phyloP scores from a whole-genome alignment of 2,113 vertebrate species.

The Tachysurus fulvidraco region DNA sequence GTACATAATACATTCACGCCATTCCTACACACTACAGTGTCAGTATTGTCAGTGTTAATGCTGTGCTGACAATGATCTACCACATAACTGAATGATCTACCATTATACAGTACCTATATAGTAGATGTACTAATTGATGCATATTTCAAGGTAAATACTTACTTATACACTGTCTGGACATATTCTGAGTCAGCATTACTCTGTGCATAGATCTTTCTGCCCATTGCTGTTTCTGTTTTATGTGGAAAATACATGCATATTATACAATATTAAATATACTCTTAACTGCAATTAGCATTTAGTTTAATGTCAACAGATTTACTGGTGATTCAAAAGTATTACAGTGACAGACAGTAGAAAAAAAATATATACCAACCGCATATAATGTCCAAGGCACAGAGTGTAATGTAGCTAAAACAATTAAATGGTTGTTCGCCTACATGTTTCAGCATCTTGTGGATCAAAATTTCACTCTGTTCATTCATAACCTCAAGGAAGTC shows the following conservation, averaged over 20 bases:
- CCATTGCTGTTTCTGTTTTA: conserved; percentile 79
- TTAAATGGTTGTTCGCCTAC: conserved; percentile 77
- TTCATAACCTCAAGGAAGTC: conserved; percentile 87
- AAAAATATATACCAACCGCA: conserved; percentile 74
- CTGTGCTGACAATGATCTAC: no score
- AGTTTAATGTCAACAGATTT: background rate
- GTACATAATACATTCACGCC: background rate
- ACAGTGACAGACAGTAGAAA: background rate
- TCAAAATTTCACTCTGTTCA: conserved; percentile 78
- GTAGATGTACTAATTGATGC: background rate
- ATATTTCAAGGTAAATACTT: conserved; percentile 43
- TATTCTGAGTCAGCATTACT: conserved; percentile 75
- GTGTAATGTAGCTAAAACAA: conserved; percentile 72
- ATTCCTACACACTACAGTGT: background rate
- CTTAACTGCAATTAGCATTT: background rate
- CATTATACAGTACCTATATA: background rate
- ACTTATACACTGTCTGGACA: conserved; percentile 75
- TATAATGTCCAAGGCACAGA: conserved; percentile 85
- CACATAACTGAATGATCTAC: no score
- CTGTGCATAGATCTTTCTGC: conserved; percentile 74
- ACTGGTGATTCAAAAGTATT: background rate
- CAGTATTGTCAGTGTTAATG: background rate
- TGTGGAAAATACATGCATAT: background rate
- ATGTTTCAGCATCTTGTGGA: conserved; percentile 75
- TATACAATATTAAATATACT: background rate